These are phyloP conservation scores for Taeniopygia guttata DNA, from an alignment of 2,797 vertebrate species.

Conservation along the genomic window DNA sequence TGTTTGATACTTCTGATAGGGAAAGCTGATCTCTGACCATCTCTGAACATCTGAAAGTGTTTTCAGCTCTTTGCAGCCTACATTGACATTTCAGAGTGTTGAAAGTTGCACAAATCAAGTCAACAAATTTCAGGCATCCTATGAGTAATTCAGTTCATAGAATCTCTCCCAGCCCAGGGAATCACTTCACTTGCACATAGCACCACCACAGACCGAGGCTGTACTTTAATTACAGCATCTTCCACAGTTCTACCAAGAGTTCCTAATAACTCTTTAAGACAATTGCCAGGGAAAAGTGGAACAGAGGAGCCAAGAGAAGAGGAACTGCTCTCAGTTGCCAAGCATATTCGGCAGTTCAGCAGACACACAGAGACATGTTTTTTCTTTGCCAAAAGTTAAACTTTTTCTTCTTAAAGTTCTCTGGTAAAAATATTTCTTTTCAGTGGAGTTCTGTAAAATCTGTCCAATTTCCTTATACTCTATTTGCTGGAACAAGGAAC, in stretches of 20 bases:
- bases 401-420: not conserved
- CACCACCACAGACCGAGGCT: not conserved
- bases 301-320: not conserved
- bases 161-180: not conserved
- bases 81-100: not conserved
- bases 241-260: not conserved
- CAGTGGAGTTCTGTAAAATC: not conserved
- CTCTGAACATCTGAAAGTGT: conserved; percentile 29
- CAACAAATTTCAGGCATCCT: not conserved
- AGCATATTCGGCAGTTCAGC: not conserved
- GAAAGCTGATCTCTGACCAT: conserved; percentile 14
- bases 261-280: not conserved
- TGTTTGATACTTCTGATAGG: conserved; percentile 16
- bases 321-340: not conserved
- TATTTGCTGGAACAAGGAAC: not conserved
- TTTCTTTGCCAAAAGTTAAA: not conserved
- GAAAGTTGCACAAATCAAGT: not conserved
- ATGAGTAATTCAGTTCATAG: not conserved
- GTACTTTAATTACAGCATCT: not conserved
- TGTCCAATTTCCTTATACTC: not conserved
- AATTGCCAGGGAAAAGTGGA: not conserved
- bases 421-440: not conserved
- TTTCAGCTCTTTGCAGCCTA: conserved; percentile 1
- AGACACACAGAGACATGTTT: not conserved
- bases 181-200: not conserved